Evolutionary conservation across 2,113 vertebrate genomes (phyloP).

Genomic region (Nothobranchius kuhntae): DNA sequence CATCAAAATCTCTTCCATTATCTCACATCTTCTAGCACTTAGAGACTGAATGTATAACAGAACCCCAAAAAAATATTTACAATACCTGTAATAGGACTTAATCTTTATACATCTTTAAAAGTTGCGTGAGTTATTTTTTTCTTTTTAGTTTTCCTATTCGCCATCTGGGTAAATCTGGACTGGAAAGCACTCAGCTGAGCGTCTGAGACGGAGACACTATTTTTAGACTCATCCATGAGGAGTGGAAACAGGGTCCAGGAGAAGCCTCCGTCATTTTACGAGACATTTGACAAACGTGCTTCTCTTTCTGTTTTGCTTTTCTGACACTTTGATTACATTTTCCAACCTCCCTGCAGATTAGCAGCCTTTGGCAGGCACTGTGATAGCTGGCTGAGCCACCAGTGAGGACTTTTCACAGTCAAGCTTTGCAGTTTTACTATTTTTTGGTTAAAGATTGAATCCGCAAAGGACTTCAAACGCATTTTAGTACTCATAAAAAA

Average conservation of each 20-base stretch:
- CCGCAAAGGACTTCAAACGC: neutral
- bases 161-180: conserved; percentile 37
- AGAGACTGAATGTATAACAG: conserved; percentile 22
- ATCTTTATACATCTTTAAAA: conserved; percentile 36
- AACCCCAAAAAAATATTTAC: conserved; percentile 1
- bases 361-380: conserved; percentile 45
- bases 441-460: no score
- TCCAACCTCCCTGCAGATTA: conserved; percentile 66
- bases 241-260: conserved; percentile 77
- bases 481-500: neutral
- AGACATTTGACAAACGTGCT: conserved; percentile 71
- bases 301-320: conserved; percentile 71
- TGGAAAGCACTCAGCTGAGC: conserved; percentile 47
- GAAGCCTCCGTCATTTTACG: conserved; percentile 72
- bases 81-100: conserved; percentile 26
- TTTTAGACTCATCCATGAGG: conserved; percentile 71
- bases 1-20: conserved; percentile 22
- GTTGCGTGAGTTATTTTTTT: neutral
- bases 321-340: conserved; percentile 78
- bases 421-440: neutral
- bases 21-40: conserved; percentile 8
- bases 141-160: conserved; percentile 15
- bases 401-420: conserved; percentile 10
- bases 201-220: conserved; percentile 74
- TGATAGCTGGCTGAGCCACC: conserved; percentile 12